Percentiles rank a stretch among this genome's conserved stretches.
Conservation (phyloP, 2,797 vertebrate genomes). For the Megaceryle alcyon region DNA sequence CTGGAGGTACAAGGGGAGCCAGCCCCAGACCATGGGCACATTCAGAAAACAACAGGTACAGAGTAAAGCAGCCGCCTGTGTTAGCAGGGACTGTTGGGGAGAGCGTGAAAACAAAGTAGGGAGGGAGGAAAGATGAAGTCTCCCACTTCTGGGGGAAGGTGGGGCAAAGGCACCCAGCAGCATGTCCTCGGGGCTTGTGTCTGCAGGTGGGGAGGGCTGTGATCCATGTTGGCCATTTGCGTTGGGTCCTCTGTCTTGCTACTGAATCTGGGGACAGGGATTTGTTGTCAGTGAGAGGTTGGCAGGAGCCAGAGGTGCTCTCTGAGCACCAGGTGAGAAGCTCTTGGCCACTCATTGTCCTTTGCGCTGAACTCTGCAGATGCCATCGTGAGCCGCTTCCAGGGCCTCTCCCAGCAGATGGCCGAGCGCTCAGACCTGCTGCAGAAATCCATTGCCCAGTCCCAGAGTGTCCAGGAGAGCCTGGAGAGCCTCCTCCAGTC, state of each 20-base stretch:
- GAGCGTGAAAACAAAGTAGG: background rate
- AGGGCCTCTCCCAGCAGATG: slow-evolving; percentile 85
- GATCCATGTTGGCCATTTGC: accelerated
- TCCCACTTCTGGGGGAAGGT: background rate
- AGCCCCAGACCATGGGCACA: slow-evolving; percentile 80
- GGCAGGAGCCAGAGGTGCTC: background rate
- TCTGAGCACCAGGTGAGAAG: background rate
- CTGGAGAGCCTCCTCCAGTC: slow-evolving; percentile 89
- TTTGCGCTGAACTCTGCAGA: slow-evolving; percentile 69
- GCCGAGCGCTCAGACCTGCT: slow-evolving; percentile 88
- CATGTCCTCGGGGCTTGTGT: accelerated
- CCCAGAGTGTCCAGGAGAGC: slow-evolving; percentile 94
- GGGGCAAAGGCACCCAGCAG: accelerated
- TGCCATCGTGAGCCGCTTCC: slow-evolving; percentile 85
- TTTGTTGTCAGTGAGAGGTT: accelerated
- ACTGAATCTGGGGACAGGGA: background rate
- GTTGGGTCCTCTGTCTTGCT: accelerated
- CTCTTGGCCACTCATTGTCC: background rate
- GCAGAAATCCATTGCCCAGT: slow-evolving; percentile 94
- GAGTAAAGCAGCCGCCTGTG: background rate
- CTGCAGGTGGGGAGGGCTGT: accelerated
- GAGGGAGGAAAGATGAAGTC: background rate
- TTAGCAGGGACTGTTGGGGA: background rate
- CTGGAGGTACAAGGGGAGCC: slow-evolving; percentile 87
- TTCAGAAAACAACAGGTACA: slow-evolving; percentile 88